Conservation (phyloP, 2,113 vertebrate species). For the Bufo bufo region DNA sequence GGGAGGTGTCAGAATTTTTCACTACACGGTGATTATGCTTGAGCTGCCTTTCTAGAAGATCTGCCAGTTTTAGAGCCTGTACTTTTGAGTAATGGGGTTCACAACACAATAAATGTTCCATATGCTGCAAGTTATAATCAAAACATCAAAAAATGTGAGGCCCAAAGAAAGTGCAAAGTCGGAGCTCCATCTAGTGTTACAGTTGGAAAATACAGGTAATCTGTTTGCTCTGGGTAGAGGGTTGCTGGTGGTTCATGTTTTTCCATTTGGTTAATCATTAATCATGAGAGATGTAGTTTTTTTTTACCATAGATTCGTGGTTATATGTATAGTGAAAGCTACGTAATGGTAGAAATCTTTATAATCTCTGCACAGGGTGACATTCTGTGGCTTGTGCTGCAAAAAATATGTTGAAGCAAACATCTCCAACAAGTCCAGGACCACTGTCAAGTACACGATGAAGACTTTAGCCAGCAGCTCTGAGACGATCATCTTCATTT, state of each 20-base stretch:
- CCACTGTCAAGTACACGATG: slow-evolving; percentile 96
- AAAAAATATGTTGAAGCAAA: slow-evolving; percentile 98
- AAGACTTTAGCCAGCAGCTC: slow-evolving; percentile 95
- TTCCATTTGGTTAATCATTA: too few relatives aligned
- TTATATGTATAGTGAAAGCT: not conserved
- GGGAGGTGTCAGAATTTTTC: too few relatives aligned
- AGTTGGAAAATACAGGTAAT: not conserved
- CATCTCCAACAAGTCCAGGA: slow-evolving; percentile 96
- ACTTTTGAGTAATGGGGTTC: too few relatives aligned
- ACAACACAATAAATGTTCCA: too few relatives aligned
- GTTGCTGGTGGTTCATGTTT: not conserved
- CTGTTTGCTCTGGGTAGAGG: not conserved
- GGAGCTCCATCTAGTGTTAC: not conserved
- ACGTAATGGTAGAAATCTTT: not conserved
- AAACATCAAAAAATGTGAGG: not conserved
- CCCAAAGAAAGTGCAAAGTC: not conserved
- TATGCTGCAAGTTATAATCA: too few relatives aligned
- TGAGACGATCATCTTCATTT: slow-evolving; percentile 97
- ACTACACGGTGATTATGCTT: too few relatives aligned
- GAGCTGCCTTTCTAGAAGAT: too few relatives aligned
- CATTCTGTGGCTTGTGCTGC: slow-evolving; percentile 93
- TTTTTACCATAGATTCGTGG: not conserved
- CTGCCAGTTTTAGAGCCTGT: too few relatives aligned
- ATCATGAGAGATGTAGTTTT: not conserved
- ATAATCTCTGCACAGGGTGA: slow-evolving; percentile 76